Evolutionary conservation across 2,888 invertebrate species (phyloP).

Genomic region (Eilema caniola): DNA sequence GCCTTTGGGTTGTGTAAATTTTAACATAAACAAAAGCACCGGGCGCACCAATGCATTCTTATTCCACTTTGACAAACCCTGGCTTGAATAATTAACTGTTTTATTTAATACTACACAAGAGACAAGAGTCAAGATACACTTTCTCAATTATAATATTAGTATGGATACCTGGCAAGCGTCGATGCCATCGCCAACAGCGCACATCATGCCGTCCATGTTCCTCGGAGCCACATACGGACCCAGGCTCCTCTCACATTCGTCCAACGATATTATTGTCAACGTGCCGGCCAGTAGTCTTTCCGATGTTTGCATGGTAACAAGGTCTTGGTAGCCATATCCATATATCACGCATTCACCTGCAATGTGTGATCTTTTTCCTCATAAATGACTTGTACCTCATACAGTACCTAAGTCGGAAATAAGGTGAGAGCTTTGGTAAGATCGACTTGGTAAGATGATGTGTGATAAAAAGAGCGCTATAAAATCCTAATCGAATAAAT

Average conservation of each 20-base stretch:
- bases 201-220: slow-evolving; percentile 74
- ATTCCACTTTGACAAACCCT: neutral
- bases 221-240: slow-evolving; percentile 71
- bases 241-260: slow-evolving; percentile 67
- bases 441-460: too few relatives aligned
- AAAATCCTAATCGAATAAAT: too few relatives aligned
- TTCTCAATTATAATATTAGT: too few relatives aligned
- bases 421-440: too few relatives aligned
- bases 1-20: too few relatives aligned
- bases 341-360: slow-evolving; percentile 76
- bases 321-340: slow-evolving; percentile 72
- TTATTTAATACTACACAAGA: too few relatives aligned
- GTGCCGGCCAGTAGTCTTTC: slow-evolving; percentile 64
- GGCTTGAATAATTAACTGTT: slow-evolving; percentile 19
- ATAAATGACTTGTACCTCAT: neutral
- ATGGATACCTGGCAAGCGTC: slow-evolving; percentile 82
- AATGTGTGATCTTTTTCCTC: slow-evolving; percentile 33
- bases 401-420: too few relatives aligned
- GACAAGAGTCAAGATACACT: too few relatives aligned
- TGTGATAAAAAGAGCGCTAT: too few relatives aligned
- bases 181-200: slow-evolving; percentile 74
- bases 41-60: too few relatives aligned
- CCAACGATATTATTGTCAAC: slow-evolving; percentile 71
- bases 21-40: too few relatives aligned
- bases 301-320: slow-evolving; percentile 55